A percentile compares a stretch with the other conserved stretches of the same genome.
phyloP scores from a whole-genome alignment of 2,797 vertebrate species.

The Eremophila alpestris region DNA sequence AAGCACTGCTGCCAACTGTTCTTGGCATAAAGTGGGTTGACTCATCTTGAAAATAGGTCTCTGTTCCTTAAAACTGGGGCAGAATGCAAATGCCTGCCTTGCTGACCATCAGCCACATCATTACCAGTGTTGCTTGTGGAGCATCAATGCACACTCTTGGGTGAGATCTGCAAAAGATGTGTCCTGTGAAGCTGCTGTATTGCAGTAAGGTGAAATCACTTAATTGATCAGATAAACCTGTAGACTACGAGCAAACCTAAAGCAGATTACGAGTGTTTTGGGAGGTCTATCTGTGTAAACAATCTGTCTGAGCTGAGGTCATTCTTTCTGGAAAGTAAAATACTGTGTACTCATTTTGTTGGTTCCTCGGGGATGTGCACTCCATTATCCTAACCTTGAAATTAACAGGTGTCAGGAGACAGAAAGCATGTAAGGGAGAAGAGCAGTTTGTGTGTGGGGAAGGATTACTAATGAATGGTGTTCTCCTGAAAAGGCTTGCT shows the following conservation, averaged over 20 bases:
- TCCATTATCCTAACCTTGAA: constrained; percentile 19
- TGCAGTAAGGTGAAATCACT: not conserved
- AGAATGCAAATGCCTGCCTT: constrained; percentile 27
- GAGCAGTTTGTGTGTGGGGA: not conserved
- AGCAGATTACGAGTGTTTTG: not conserved
- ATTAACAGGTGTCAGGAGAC: constrained; percentile 33
- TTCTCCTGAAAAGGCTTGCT: constrained; percentile 10
- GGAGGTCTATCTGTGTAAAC: constrained; percentile 1
- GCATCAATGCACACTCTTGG: not conserved
- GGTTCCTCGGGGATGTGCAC: not conserved
- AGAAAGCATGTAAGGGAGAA: constrained; percentile 15
- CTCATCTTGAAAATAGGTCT: constrained; percentile 52
- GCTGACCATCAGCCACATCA: not conserved
- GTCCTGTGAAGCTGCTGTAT: not conserved
- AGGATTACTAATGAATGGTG: constrained; percentile 29
- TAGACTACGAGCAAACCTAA: not conserved
- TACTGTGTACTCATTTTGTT: not conserved
- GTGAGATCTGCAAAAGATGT: not conserved
- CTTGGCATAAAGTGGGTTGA: constrained; percentile 58
- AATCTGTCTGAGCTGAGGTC: constrained; percentile 5
- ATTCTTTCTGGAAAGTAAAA: constrained; percentile 31
- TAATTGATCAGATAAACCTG: constrained; percentile 5
- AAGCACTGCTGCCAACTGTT: constrained; percentile 42
- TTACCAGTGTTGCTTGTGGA: not conserved
- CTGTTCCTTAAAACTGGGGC: constrained; percentile 26